Conservation (phyloP, 1,140 invertebrate species). For the Drosophila sp. region DNA sequence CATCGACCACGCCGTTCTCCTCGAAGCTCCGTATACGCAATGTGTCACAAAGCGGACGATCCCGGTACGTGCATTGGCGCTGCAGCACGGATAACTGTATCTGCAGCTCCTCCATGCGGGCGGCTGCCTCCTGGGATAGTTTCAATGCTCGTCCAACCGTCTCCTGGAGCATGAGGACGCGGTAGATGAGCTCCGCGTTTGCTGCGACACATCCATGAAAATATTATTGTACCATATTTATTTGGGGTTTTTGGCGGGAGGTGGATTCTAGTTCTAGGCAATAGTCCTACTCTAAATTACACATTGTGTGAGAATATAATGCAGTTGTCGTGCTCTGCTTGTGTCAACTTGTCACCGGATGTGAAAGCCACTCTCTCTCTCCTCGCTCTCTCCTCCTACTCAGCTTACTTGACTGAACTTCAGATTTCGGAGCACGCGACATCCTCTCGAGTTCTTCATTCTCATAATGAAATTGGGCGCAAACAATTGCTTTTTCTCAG, state of each 20-base stretch:
- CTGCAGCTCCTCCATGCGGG: conserved; percentile 86
- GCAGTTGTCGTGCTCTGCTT: conserved; percentile 52
- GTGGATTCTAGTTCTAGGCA: neutral
- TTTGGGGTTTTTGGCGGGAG: conserved; percentile 36
- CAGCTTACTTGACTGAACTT: conserved; percentile 4
- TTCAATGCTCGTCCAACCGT: conserved; percentile 85
- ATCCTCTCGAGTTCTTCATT: conserved; percentile 18
- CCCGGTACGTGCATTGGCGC: conserved; percentile 86
- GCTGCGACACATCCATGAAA: conserved; percentile 78
- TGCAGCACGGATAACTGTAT: conserved; percentile 86
- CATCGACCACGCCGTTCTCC: conserved; percentile 85
- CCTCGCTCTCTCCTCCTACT: neutral
- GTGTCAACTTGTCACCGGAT: conserved; percentile 44
- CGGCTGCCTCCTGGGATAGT: conserved; percentile 85
- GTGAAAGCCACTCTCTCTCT: neutral
- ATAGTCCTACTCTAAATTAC: conserved; percentile 60
- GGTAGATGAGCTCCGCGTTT: conserved; percentile 85
- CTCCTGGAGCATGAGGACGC: conserved; percentile 85
- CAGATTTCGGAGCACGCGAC: conserved; percentile 8
- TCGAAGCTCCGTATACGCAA: conserved; percentile 87
- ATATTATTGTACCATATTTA: conserved; percentile 66
- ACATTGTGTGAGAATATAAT: conserved; percentile 75
- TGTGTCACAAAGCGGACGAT: conserved; percentile 87
- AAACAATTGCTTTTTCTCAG: conserved; percentile 35
- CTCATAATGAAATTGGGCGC: conserved; percentile 48